Evolutionary conservation across 2,888 invertebrate genomes (phyloP).

Genomic region (Chouioia cunea): DNA sequence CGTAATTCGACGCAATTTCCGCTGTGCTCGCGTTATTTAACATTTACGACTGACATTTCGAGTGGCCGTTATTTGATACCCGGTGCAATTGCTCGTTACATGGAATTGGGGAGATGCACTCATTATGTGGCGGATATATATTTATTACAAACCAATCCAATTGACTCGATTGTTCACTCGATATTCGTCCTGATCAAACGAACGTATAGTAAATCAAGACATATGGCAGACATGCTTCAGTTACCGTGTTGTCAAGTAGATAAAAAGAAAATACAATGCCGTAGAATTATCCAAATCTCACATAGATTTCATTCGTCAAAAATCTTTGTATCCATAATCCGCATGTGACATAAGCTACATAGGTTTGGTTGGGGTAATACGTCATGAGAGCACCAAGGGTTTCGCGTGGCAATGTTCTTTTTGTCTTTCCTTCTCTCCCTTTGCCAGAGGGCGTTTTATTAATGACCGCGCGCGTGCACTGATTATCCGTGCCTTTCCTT

Average conservation of each 20-base stretch:
- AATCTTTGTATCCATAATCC: conserved; percentile 8
- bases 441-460: conserved; percentile 53
- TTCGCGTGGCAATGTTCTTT: not conserved
- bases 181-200: not conserved
- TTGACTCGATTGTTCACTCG: not conserved
- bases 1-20: not conserved
- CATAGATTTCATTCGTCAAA: conserved; percentile 35
- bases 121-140: too few species aligned
- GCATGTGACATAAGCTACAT: conserved; percentile 8
- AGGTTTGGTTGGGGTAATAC: conserved; percentile 26
- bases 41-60: not conserved
- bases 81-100: not conserved
- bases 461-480: conserved; percentile 57
- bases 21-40: not conserved
- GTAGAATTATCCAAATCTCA: conserved; percentile 25
- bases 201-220: not conserved
- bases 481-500: conserved; percentile 54
- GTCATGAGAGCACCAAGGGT: conserved; percentile 22
- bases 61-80: conserved; percentile 2
- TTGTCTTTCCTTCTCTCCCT: too few species aligned
- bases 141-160: too few species aligned
- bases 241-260: conserved; percentile 2
- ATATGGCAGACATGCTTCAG: not conserved
- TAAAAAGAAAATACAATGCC: not conserved
- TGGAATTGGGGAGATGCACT: not conserved